A percentile compares a stretch with the other conserved stretches of the same genome.
Conservation (phyloP, 2,113 vertebrate species). For the Vulpes lagopus region DNA sequence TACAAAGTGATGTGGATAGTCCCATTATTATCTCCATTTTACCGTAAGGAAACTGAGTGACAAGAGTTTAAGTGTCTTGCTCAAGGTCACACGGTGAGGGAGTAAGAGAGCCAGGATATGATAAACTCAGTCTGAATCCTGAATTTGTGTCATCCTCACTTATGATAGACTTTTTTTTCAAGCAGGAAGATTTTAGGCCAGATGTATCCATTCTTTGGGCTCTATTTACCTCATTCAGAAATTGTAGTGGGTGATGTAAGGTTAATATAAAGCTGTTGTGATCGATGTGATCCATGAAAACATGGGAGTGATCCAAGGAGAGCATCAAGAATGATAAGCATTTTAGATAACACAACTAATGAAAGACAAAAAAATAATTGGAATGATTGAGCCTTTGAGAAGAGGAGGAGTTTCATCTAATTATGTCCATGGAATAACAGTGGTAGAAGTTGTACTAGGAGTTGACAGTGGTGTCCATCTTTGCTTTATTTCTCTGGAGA, state of each 20-base stretch:
- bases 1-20: neutral
- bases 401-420: neutral
- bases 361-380: conserved; percentile 52
- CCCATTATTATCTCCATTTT: neutral
- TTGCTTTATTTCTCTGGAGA: conserved; percentile 42
- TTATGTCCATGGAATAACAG: neutral
- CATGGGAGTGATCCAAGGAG: neutral
- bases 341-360: conserved; percentile 44
- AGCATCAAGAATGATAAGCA: neutral
- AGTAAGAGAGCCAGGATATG: neutral
- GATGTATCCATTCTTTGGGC: neutral
- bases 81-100: neutral
- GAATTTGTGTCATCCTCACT: neutral
- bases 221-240: conserved; percentile 18
- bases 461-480: neutral
- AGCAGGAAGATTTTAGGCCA: neutral
- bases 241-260: neutral
- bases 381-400: conserved; percentile 11
- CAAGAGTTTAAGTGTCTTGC: neutral
- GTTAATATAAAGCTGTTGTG: neutral
- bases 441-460: neutral
- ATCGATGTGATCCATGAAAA: conserved; percentile 4
- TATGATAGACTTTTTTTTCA: neutral
- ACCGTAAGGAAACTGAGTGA: neutral
- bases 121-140: neutral